Conservation (phyloP, 2,113 vertebrate genomes). For the Perca fluviatilis region DNA sequence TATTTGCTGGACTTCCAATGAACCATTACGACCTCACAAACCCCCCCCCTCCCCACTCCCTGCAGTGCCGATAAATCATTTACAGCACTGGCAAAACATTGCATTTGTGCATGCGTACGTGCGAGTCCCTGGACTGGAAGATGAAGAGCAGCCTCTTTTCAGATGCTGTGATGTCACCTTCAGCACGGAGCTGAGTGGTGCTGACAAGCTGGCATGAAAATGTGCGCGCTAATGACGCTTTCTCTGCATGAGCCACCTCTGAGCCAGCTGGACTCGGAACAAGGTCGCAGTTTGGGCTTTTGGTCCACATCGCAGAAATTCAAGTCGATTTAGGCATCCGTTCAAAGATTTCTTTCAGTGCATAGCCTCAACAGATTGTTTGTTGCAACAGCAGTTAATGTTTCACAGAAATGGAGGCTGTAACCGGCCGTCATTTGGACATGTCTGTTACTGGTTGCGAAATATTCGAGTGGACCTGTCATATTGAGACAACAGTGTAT, state of each 20-base stretch:
- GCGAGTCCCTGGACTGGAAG: background rate
- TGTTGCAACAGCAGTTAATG: conserved; percentile 35
- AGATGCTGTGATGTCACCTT: conserved; percentile 28
- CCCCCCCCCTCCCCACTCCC: background rate
- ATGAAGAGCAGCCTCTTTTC: conserved; percentile 11
- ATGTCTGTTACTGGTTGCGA: background rate
- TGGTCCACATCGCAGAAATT: background rate
- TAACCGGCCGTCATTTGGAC: background rate
- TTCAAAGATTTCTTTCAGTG: conserved; percentile 1
- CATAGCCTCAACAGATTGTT: background rate
- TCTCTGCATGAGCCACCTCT: conserved; percentile 21
- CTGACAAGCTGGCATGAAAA: conserved; percentile 47
- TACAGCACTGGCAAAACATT: conserved; percentile 12
- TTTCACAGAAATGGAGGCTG: conserved; percentile 5
- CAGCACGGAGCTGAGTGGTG: conserved; percentile 16
- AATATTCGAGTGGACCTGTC: background rate
- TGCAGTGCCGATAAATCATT: conserved; percentile 32
- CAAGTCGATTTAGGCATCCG: background rate
- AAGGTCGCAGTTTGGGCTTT: conserved; percentile 40
- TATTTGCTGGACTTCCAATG: background rate
- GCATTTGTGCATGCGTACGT: background rate
- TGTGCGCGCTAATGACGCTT: conserved; percentile 7
- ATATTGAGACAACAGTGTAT: background rate
- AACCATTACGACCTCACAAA: conserved; percentile 7
- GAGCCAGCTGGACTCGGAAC: conserved; percentile 59